Percentiles rank a stretch among this genome's conserved stretches.
phyloP scores from a whole-genome alignment of 2,888 invertebrate genomes.

The Sesia apiformis region DNA sequence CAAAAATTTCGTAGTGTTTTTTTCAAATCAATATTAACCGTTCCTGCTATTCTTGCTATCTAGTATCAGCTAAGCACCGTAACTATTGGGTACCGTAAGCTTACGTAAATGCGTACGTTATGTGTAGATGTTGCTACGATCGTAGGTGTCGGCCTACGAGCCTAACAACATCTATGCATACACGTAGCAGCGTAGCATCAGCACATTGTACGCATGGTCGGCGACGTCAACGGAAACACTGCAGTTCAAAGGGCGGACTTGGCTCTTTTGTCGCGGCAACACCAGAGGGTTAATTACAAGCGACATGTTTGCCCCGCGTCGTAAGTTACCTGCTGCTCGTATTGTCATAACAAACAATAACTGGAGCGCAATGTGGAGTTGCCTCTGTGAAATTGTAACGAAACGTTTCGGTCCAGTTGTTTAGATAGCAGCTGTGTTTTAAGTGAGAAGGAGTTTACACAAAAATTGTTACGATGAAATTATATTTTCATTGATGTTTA shows the following conservation, averaged over 20 bases:
- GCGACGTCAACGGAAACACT: constrained; percentile 17
- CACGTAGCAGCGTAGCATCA: background rate
- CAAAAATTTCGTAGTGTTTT: no score
- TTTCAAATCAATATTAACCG: no score
- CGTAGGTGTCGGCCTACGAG: no score
- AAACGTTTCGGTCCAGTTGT: background rate
- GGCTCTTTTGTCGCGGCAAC: constrained; percentile 28
- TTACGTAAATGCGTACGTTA: no score
- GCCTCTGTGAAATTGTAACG: background rate
- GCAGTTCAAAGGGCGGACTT: constrained; percentile 23
- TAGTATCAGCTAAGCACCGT: no score
- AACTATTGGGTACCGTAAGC: no score
- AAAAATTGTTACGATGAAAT: no score
- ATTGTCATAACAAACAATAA: background rate
- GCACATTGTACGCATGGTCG: constrained; percentile 22
- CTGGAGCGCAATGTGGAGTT: background rate
- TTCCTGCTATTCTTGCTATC: no score
- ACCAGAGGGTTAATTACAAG: constrained; percentile 41
- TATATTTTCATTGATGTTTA: no score
- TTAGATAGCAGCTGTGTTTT: background rate
- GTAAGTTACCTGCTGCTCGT: constrained; percentile 28
- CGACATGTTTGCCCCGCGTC: constrained; percentile 27
- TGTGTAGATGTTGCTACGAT: no score
- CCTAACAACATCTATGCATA: no score
- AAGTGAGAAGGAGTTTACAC: no score